Conservation (phyloP, 2,113 vertebrate species). For the Oenanthe oenanthe region DNA sequence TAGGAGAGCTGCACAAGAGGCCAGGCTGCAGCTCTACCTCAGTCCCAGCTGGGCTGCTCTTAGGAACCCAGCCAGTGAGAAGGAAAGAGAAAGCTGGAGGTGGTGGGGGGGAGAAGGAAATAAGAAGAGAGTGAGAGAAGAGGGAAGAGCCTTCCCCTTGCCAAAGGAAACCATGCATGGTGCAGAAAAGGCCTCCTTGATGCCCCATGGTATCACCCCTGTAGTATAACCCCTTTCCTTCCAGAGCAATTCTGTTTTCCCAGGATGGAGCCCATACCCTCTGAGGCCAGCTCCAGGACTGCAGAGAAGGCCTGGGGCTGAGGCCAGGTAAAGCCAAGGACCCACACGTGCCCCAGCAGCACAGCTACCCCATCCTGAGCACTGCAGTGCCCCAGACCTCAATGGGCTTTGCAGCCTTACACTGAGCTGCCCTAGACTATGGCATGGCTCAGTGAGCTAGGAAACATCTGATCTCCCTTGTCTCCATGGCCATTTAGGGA, state of each 20-base stretch:
- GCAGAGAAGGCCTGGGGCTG: neutral
- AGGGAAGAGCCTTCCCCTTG: neutral
- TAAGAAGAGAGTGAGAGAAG: neutral
- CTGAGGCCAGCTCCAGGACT: neutral
- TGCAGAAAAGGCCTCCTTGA: neutral
- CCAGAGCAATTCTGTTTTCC: neutral
- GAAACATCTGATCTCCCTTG: neutral
- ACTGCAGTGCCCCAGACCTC: neutral
- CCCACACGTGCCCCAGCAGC: neutral
- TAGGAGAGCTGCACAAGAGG: conserved; percentile 67
- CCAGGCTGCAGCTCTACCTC: conserved; percentile 10
- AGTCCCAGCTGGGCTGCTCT: conserved; percentile 48
- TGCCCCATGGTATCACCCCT: neutral
- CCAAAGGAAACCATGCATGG: neutral
- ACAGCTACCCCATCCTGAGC: neutral
- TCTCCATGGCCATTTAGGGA: neutral
- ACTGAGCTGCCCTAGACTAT: neutral
- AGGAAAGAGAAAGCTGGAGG: neutral
- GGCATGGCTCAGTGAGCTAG: neutral
- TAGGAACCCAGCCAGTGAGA: neutral
- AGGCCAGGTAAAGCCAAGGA: neutral
- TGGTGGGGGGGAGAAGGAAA: neutral
- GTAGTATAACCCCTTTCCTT: neutral
- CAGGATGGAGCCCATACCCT: neutral
- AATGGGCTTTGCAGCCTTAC: neutral